Evolutionary conservation across 2,888 invertebrate species (phyloP).

Genomic region (Netelia melanura): DNA sequence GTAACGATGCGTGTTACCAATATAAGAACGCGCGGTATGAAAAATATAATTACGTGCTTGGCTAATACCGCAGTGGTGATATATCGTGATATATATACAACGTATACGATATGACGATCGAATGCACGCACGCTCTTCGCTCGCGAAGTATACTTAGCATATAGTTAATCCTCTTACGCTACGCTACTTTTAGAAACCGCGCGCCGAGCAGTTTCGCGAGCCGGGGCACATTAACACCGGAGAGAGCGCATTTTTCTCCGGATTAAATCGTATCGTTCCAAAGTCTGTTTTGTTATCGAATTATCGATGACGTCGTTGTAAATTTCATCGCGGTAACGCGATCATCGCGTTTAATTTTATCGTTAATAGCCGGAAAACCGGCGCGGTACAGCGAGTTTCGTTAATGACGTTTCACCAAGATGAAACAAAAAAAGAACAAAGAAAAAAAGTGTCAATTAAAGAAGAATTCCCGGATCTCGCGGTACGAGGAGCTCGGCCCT

Average conservation of each 20-base stretch:
- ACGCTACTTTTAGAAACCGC: slow-evolving; percentile 59
- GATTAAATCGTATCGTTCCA: slow-evolving; percentile 43
- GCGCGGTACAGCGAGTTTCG: no score
- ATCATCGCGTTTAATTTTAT: background rate
- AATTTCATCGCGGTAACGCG: background rate
- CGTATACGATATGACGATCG: slow-evolving; percentile 26
- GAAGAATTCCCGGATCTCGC: background rate
- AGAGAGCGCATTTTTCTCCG: slow-evolving; percentile 41
- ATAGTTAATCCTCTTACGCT: slow-evolving; percentile 54
- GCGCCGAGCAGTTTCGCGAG: slow-evolving; percentile 30
- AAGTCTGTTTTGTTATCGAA: slow-evolving; percentile 47
- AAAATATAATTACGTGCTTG: slow-evolving; percentile 43
- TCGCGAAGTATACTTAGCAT: slow-evolving; percentile 35
- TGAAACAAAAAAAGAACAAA: no score
- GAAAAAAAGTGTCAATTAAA: background rate
- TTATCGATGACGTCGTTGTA: slow-evolving; percentile 33
- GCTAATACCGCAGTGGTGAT: slow-evolving; percentile 33
- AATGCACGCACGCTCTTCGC: slow-evolving; percentile 33
- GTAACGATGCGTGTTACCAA: background rate
- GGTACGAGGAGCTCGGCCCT: no score
- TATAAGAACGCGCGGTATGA: background rate
- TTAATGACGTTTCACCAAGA: no score
- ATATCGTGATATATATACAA: background rate
- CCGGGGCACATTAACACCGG: slow-evolving; percentile 35
- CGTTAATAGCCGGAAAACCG: background rate